phyloP scores from a whole-genome alignment of 2,888 invertebrate species.

The Mamestra brassicae region DNA sequence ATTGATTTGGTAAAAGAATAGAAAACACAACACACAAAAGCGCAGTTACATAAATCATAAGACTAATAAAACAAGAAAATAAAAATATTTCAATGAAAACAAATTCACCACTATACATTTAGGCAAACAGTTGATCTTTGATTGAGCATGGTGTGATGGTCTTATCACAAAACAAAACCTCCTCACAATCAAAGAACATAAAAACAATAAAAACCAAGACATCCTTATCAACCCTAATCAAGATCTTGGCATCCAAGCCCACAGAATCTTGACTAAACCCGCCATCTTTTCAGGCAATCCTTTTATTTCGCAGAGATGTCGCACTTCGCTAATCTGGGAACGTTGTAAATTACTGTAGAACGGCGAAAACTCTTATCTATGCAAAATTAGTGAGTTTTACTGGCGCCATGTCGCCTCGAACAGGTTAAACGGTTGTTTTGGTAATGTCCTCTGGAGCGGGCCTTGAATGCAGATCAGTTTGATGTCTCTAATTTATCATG shows the following conservation, averaged over 20 bases:
- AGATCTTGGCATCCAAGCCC: slow-evolving; percentile 47
- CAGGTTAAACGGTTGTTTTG: slow-evolving; percentile 68
- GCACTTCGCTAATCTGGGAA: slow-evolving; percentile 69
- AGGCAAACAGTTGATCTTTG: neutral
- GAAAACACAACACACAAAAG: too few species aligned
- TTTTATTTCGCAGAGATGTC: slow-evolving; percentile 62
- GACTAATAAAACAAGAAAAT: too few species aligned
- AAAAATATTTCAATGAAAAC: too few species aligned
- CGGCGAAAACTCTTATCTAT: slow-evolving; percentile 73
- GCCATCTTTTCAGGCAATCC: slow-evolving; percentile 63
- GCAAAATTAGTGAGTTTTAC: slow-evolving; percentile 75
- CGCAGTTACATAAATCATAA: too few species aligned
- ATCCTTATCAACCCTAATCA: slow-evolving; percentile 38
- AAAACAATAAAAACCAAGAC: slow-evolving; percentile 36
- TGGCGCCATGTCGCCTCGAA: slow-evolving; percentile 54
- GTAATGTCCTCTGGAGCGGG: slow-evolving; percentile 44
- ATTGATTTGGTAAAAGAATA: too few species aligned
- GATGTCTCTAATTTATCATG: slow-evolving; percentile 59
- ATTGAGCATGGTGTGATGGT: neutral
- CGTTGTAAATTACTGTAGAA: slow-evolving; percentile 71
- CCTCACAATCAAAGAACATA: slow-evolving; percentile 25
- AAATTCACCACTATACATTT: too few species aligned
- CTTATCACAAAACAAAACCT: neutral
- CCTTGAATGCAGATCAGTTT: slow-evolving; percentile 62
- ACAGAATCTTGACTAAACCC: slow-evolving; percentile 50